Evolutionary conservation across 2,797 vertebrate genomes (phyloP).

Genomic region (Pampus argenteus): DNA sequence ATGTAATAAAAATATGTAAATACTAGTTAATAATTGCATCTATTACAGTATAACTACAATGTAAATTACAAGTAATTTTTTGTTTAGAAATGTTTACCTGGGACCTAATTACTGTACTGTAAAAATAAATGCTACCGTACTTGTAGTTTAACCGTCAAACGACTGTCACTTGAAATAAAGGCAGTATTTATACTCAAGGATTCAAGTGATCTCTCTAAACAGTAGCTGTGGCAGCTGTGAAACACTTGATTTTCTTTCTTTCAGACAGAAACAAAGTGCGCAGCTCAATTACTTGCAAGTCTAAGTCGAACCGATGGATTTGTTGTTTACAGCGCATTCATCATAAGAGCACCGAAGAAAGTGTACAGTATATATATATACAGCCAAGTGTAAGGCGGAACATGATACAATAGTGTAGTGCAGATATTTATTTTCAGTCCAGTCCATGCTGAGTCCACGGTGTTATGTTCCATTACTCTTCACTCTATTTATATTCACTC

Average conservation of each 20-base stretch:
- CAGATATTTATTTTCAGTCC: constrained; percentile 64
- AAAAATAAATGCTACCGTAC: constrained; percentile 43
- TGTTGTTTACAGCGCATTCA: constrained; percentile 76
- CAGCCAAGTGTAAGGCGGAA: constrained; percentile 76
- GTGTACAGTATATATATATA: constrained; percentile 76
- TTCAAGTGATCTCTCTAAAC: background rate
- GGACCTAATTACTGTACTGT: constrained; percentile 15
- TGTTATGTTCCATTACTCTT: constrained; percentile 31
- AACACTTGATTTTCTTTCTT: constrained; percentile 41
- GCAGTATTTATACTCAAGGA: constrained; percentile 2
- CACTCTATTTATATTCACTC: constrained; percentile 26
- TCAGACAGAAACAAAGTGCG: constrained; percentile 35
- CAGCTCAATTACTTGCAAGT: constrained; percentile 62
- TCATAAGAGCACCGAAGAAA: constrained; percentile 79
- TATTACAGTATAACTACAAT: constrained; percentile 10
- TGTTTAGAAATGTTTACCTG: background rate
- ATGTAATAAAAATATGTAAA: constrained; percentile 17
- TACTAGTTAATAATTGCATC: constrained; percentile 15
- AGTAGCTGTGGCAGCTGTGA: constrained; percentile 5
- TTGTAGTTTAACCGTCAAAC: background rate
- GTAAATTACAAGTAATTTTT: constrained; percentile 10
- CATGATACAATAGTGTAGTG: constrained; percentile 75
- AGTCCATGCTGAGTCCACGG: constrained; percentile 37
- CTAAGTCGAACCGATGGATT: constrained; percentile 66
- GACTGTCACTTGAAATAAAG: constrained; percentile 8